Evolutionary conservation across 2,113 vertebrate species (phyloP).

Genomic region (Tupaia chinensis): DNA sequence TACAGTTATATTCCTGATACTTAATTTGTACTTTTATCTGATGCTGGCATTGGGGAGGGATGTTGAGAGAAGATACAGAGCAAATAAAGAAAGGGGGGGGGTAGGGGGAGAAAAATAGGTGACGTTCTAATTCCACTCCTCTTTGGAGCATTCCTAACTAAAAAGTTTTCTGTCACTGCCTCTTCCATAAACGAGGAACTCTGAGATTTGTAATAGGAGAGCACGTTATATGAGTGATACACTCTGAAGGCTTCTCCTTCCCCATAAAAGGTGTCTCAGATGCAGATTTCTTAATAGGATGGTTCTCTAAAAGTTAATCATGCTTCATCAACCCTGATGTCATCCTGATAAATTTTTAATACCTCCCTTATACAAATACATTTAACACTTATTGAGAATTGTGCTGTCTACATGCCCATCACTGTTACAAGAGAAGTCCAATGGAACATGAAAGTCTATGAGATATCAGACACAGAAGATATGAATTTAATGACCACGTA

Average conservation of each 20-base stretch:
- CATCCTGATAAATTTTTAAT: background rate
- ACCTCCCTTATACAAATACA: background rate
- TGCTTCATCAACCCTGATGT: background rate
- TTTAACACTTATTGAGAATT: background rate
- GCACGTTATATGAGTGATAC: background rate
- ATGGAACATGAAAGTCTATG: background rate
- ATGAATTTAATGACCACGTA: background rate
- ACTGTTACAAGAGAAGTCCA: background rate
- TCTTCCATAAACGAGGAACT: background rate
- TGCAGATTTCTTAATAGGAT: conserved; percentile 17
- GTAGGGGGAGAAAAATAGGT: background rate
- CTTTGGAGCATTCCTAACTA: background rate
- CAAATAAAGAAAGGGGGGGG: background rate
- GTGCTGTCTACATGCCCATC: background rate
- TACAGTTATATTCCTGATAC: background rate
- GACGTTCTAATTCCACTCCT: background rate
- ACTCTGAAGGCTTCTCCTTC: background rate
- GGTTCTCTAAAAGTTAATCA: background rate
- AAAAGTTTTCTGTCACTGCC: background rate
- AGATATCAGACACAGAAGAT: background rate
- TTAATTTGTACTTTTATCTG: conserved; percentile 30
- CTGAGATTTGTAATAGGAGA: background rate
- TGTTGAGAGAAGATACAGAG: background rate
- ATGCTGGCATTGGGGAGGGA: background rate
- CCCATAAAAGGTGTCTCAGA: background rate